Percentiles rank a stretch among this genome's conserved stretches.
Conservation (phyloP, 2,888 invertebrate genomes). For the Syrphus vitripennis region DNA sequence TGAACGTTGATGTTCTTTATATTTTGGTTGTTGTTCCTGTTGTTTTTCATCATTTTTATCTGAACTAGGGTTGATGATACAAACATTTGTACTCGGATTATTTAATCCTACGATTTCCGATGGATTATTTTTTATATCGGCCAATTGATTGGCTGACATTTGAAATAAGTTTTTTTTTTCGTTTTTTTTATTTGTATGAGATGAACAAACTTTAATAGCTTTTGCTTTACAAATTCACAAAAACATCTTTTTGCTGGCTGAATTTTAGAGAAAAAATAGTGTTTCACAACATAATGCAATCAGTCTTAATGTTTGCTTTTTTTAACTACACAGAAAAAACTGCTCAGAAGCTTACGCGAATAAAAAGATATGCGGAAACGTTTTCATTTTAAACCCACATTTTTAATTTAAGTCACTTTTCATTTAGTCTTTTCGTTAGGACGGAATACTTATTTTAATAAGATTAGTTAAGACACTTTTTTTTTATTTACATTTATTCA, state of each 20-base stretch:
- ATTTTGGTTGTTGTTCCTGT: conserved; percentile 62
- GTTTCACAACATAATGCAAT: conserved; percentile 50
- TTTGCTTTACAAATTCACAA: background rate
- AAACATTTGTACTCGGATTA: conserved; percentile 20
- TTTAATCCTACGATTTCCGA: conserved; percentile 68
- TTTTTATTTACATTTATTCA: conserved; percentile 28
- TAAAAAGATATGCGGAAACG: conserved; percentile 43
- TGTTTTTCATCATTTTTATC: conserved; percentile 37
- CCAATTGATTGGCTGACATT: conserved; percentile 73
- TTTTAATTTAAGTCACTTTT: conserved; percentile 65
- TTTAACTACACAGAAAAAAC: conserved; percentile 14
- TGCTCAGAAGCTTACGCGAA: conserved; percentile 19
- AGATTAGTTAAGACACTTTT: conserved; percentile 53
- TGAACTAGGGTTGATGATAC: conserved; percentile 70
- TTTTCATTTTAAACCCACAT: conserved; percentile 42
- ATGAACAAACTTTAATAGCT: background rate
- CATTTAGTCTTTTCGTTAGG: conserved; percentile 61
- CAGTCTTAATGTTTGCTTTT: conserved; percentile 50
- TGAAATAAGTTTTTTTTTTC: conserved; percentile 49
- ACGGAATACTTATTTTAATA: conserved; percentile 51
- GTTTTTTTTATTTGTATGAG: conserved; percentile 5
- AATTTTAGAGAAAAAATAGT: background rate
- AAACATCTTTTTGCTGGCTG: background rate
- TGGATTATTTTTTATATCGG: conserved; percentile 66
- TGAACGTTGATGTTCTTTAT: conserved; percentile 54